Evolutionary conservation across 2,888 invertebrate genomes (phyloP).

Genomic region (Fragum whitleyi): DNA sequence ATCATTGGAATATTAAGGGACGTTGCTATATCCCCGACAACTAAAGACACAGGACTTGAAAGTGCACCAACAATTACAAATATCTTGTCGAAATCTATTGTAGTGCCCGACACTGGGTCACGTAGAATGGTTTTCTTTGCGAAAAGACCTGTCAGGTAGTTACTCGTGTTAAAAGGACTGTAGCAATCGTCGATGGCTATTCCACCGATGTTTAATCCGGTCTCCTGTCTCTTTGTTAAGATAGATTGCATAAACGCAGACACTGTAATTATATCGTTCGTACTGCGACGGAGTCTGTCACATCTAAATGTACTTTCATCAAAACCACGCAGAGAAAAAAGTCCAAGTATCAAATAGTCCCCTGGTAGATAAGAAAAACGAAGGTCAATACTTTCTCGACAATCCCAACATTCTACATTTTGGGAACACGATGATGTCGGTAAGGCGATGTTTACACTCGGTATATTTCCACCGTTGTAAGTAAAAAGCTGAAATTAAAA

Average conservation of each 20-base stretch:
- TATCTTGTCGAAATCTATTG: conserved; percentile 65
- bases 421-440: conserved; percentile 44
- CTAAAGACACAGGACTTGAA: conserved; percentile 75
- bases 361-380: conserved; percentile 68
- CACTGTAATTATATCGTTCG: conserved; percentile 67
- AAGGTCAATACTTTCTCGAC: conserved; percentile 51
- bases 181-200: conserved; percentile 76
- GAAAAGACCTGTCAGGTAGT: conserved; percentile 62
- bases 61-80: conserved; percentile 87
- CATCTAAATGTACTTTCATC: conserved; percentile 60
- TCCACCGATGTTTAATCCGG: conserved; percentile 64
- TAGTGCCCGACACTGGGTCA: conserved; percentile 44
- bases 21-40: conserved; percentile 68
- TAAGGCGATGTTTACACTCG: background rate
- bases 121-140: conserved; percentile 53
- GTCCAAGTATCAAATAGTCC: conserved; percentile 68
- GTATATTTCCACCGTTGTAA: background rate
- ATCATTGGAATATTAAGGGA: conserved; percentile 69
- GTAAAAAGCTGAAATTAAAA: conserved; percentile 5
- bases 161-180: conserved; percentile 65
- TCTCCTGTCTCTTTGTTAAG: conserved; percentile 22
- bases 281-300: conserved; percentile 57
- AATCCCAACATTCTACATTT: conserved; percentile 37
- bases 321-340: conserved; percentile 68
- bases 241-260: conserved; percentile 70